phyloP scores from a whole-genome alignment of 2,888 invertebrate genomes.

The Germaria angustata region DNA sequence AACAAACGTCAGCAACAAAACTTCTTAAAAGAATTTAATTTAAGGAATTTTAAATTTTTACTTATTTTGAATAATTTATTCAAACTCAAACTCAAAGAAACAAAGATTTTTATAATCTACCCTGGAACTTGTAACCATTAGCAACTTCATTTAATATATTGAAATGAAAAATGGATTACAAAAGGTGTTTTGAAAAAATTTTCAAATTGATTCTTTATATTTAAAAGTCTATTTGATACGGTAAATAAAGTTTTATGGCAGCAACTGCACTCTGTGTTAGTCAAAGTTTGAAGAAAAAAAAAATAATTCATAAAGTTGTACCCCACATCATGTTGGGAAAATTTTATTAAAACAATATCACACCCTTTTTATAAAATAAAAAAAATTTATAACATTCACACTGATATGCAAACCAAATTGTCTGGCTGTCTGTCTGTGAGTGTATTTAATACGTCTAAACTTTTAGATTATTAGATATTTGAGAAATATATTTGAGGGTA shows the following conservation, averaged over 20 bases:
- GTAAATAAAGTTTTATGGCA: constrained; percentile 54
- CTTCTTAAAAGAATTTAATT: no score
- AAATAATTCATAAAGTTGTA: background rate
- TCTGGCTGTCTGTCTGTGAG: no score
- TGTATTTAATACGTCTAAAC: background rate
- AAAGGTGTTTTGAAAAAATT: background rate
- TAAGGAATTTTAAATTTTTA: no score
- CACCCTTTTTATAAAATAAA: background rate
- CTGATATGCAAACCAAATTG: no score
- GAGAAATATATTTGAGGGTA: background rate
- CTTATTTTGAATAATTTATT: no score
- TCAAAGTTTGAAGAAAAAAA: background rate
- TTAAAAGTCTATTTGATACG: constrained; percentile 27
- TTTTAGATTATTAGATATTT: background rate
- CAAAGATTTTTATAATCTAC: no score
- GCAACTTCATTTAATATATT: background rate
- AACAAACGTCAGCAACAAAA: no score
- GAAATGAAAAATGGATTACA: no score
- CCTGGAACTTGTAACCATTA: no score
- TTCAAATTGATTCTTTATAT: background rate
- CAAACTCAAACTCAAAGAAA: no score
- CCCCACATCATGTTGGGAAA: background rate
- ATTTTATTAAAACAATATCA: background rate
- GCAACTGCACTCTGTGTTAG: background rate
- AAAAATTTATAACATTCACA: no score